Percentiles rank a stretch among this genome's conserved stretches.
phyloP scores from a whole-genome alignment of 2,113 vertebrate genomes.

The Tringa solitaria region DNA sequence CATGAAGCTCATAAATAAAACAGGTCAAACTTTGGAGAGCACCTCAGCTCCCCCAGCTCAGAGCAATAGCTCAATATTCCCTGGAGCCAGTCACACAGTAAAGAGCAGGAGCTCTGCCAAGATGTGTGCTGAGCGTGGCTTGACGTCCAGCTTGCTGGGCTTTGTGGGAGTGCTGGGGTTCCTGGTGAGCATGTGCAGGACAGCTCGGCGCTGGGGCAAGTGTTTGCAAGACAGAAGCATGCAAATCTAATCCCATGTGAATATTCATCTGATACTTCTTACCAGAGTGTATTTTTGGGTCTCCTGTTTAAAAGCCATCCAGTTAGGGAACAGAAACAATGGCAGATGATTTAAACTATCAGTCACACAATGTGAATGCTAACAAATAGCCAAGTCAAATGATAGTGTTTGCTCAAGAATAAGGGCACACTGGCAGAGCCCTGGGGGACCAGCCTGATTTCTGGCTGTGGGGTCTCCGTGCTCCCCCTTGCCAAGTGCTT shows the following conservation, averaged over 20 bases:
- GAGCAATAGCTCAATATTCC: not conserved
- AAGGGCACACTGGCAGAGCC: not conserved
- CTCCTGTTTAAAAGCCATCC: not conserved
- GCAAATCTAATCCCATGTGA: not conserved
- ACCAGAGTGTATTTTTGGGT: slow-evolving; percentile 46
- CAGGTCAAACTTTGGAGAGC: not conserved
- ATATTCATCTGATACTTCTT: not conserved
- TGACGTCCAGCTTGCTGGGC: not conserved
- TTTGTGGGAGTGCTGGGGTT: not conserved
- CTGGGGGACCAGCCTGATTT: slow-evolving; percentile 2
- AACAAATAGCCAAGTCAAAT: not conserved
- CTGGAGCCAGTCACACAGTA: not conserved
- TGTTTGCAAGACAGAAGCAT: not conserved
- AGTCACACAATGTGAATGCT: not conserved
- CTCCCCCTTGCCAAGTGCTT: slow-evolving; percentile 16
- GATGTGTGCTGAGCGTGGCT: not conserved
- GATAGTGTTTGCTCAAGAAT: not conserved
- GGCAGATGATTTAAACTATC: slow-evolving; percentile 28
- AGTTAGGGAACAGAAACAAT: slow-evolving; percentile 39
- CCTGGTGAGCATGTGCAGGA: not conserved
- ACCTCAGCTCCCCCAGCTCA: not conserved
- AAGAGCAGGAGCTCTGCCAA: slow-evolving; percentile 18
- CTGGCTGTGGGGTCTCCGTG: not conserved
- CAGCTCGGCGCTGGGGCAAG: not conserved
- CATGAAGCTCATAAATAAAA: not conserved